Evolutionary conservation across 2,797 vertebrate genomes (phyloP), one percentile per base, ranked within the genome.

Genomic region (Poecile montanus): DNA sequence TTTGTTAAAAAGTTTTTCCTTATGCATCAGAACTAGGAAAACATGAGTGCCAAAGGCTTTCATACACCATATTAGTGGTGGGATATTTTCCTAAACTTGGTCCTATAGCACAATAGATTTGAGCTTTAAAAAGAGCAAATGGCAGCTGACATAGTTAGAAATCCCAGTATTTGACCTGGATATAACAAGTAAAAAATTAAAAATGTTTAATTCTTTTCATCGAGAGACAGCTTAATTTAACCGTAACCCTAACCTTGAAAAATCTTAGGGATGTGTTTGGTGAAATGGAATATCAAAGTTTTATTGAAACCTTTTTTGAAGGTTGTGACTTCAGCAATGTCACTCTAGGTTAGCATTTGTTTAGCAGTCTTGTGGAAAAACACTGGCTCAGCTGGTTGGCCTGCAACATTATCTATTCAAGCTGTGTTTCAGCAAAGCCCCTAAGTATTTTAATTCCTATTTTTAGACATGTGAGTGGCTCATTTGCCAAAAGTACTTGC

Each of bases 401-500:
- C 13, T 60, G 57, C 79, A 60, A 85, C 32, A 30, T 73, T 93
- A 60, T 45, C 60, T 85, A 5, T 85, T 94, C 84, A 86, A 63
- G 50, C 60, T 53, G 65, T 74, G 38, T 76, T 91, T 93, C 56
- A 71, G 79, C 42, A 93, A 93, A 91, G 61, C 47, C 29, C 48
- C 10, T 50, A 71, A 80, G 53, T 71, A 65, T 86, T 91, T 86
- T 76, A 73, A 71, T 71, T 63, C 23, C 79, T 93, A 62, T 78
- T 60, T 94, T 93, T 86, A 91, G 79, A 48, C 15, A 16, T 67
- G 18, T 25, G 48, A 73, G 18, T 88, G 60, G 88, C 53, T 94
- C 73, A 95, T 86, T 63, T 91, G 45, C 65, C 6, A 29, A 34
- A 92, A 79, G 68, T 65, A n/a, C 68, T 90, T 81, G n/a, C 53